Percentiles rank a stretch among this genome's conserved stretches.
Evolutionary conservation across 2,113 vertebrate species (phyloP).

Genomic region (Rhinolophus sinicus): DNA sequence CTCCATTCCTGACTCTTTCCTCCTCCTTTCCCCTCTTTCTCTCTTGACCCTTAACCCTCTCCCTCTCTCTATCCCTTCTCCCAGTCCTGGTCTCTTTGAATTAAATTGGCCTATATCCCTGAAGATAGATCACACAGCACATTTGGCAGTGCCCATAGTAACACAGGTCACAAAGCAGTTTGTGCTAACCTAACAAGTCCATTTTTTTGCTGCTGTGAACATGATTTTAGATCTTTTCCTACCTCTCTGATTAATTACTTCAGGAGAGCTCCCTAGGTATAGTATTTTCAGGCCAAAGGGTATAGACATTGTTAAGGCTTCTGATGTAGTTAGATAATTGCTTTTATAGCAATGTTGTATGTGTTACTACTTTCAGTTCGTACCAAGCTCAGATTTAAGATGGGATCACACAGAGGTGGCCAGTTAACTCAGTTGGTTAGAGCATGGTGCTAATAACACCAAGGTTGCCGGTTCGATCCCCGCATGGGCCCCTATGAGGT

Average conservation of each 20-base stretch:
- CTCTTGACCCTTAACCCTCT: not conserved
- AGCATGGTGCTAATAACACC: no score
- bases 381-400: not conserved
- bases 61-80: not conserved
- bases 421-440: no score
- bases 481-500: no score
- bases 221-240: constrained; percentile 25
- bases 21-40: not conserved
- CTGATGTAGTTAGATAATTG: not conserved
- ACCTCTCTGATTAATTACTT: constrained; percentile 56
- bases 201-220: not conserved
- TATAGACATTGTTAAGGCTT: constrained; percentile 24
- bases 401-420: not conserved
- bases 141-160: not conserved
- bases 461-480: no score
- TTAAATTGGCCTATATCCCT: constrained; percentile 6
- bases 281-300: constrained; percentile 34
- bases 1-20: not conserved
- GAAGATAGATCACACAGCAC: constrained; percentile 48
- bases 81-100: constrained; percentile 1
- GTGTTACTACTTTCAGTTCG: not conserved
- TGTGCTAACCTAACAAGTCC: not conserved
- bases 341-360: not conserved
- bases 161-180: not conserved
- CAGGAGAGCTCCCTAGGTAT: not conserved